Conservation (phyloP, 2,888 invertebrate species). For the Mesorhabditis spiculigera region DNA sequence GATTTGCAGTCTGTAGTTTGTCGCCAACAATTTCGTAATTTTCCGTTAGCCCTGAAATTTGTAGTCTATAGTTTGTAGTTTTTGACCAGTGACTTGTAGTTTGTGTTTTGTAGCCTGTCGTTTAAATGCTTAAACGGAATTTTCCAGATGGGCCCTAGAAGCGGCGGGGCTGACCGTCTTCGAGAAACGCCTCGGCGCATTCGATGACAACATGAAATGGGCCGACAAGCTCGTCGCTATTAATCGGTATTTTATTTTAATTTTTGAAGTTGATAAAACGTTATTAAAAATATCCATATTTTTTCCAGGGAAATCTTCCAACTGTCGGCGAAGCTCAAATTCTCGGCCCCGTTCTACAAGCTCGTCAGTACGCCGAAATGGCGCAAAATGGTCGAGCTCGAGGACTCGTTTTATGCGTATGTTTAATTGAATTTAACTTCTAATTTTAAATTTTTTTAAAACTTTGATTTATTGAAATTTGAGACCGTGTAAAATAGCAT, state of each 20-base stretch:
- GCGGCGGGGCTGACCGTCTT: constrained; percentile 86
- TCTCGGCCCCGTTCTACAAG: constrained; percentile 64
- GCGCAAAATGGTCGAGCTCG: constrained; percentile 63
- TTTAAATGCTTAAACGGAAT: background rate
- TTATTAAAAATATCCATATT: too few relatives aligned
- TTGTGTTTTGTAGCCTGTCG: background rate
- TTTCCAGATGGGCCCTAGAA: constrained; percentile 77
- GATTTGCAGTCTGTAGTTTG: too few relatives aligned
- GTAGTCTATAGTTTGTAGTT: too few relatives aligned
- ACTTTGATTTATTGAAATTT: background rate
- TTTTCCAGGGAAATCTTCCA: constrained; percentile 25
- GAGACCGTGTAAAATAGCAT: too few relatives aligned
- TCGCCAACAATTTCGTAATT: background rate
- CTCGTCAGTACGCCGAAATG: constrained; percentile 64
- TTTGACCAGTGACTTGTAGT: background rate
- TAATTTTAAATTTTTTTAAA: background rate
- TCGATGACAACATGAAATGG: constrained; percentile 67
- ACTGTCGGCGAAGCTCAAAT: constrained; percentile 41
- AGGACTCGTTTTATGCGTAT: constrained; percentile 64
- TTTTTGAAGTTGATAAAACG: background rate
- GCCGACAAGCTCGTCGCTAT: constrained; percentile 81
- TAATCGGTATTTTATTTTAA: constrained; percentile 60
- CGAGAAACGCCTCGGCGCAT: constrained; percentile 79
- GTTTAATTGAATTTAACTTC: background rate
- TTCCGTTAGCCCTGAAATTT: background rate